phyloP scores from a whole-genome alignment of 2,797 vertebrate genomes.

The Sebastes nivosus region DNA sequence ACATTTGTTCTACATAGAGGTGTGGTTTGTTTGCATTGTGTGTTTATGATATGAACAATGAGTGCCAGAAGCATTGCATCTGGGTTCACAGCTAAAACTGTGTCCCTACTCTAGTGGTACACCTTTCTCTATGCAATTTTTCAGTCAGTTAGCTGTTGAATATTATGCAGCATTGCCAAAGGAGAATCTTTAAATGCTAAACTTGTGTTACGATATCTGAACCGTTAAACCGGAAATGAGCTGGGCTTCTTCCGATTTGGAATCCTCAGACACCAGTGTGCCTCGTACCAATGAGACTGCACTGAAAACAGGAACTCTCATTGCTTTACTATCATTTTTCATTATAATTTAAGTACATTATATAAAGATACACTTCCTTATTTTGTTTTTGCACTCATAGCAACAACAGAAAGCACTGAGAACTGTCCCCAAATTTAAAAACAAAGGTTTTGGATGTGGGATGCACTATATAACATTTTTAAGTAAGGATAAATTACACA shows the following conservation, averaged over 20 bases:
- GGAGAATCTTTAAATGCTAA: neutral
- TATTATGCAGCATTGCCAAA: neutral
- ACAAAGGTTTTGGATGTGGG: neutral
- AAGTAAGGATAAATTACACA: neutral
- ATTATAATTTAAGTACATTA: neutral
- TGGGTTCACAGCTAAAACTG: neutral
- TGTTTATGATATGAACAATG: neutral
- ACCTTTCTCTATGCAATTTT: neutral
- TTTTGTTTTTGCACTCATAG: neutral
- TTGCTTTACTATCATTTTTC: neutral
- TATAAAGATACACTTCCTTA: neutral
- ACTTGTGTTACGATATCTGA: neutral
- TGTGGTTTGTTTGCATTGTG: slow-evolving; percentile 8
- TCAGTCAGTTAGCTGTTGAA: neutral
- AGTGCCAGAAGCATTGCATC: neutral
- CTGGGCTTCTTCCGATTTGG: neutral
- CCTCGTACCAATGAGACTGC: neutral
- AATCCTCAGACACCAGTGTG: neutral
- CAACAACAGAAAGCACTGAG: neutral
- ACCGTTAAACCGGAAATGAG: neutral
- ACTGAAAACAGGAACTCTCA: neutral
- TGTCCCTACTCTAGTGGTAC: neutral
- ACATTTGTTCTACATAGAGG: neutral
- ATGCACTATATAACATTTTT: neutral
- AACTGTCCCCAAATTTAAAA: neutral